Conservation (phyloP, 2,113 vertebrate genomes). For the Ploceus nigricollis region DNA sequence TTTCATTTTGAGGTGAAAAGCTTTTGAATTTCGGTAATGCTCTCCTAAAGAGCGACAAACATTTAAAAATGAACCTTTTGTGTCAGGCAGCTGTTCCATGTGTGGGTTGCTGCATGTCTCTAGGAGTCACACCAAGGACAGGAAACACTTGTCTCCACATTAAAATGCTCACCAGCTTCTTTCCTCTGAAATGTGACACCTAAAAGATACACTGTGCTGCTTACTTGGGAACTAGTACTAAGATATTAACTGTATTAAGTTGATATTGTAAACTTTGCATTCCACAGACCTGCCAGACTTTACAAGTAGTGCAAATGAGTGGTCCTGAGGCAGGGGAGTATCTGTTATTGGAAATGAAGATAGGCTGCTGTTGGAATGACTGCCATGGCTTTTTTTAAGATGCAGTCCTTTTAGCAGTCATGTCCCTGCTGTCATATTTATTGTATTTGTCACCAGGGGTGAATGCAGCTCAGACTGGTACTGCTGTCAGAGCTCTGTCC, state of each 20-base stretch:
- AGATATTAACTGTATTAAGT: not conserved
- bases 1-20: not conserved
- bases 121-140: not conserved
- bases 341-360: not conserved
- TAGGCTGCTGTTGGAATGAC: not conserved
- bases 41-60: not conserved
- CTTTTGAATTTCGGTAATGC: not conserved
- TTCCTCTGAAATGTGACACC: not conserved
- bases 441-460: not conserved
- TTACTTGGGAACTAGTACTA: not conserved
- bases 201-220: no score
- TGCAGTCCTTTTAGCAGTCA: not conserved
- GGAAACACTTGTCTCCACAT: not conserved
- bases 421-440: not conserved
- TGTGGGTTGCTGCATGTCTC: fast-evolving
- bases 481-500: not conserved
- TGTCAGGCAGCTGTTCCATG: fast-evolving
- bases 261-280: not conserved
- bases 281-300: not conserved
- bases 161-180: not conserved
- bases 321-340: not conserved
- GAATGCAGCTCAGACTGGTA: not conserved
- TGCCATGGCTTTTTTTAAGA: not conserved
- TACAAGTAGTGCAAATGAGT: not conserved
- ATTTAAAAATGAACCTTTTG: not conserved